Conservation (phyloP, 2,888 invertebrate genomes). For the Cryptophagus acutangulus region DNA sequence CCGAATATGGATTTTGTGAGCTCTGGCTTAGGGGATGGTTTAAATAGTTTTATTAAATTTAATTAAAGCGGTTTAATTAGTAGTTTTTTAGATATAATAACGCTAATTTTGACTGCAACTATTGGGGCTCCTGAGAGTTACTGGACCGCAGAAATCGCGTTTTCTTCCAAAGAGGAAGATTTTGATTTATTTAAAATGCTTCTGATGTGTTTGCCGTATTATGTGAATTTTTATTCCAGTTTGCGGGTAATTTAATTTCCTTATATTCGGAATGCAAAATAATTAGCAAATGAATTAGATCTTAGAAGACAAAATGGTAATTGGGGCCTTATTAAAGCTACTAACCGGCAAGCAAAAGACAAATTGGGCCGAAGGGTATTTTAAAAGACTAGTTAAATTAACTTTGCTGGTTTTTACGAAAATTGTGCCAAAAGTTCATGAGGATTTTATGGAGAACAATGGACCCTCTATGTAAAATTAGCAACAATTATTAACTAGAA, state of each 20-base stretch:
- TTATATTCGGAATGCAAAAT: neutral
- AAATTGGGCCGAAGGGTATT: constrained; percentile 22
- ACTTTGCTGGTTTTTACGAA: constrained; percentile 25
- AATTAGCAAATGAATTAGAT: constrained; percentile 14
- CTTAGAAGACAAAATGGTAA: constrained; percentile 24
- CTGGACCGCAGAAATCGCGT: constrained; percentile 11
- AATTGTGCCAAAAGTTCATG: constrained; percentile 25
- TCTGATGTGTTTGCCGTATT: constrained; percentile 19
- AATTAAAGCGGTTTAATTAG: too few species aligned
- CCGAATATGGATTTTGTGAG: constrained; percentile 27
- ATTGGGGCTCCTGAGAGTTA: constrained; percentile 16
- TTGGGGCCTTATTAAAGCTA: constrained; percentile 24
- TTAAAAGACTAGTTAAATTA: constrained; percentile 20
- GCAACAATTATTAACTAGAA: neutral
- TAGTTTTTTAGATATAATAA: neutral
- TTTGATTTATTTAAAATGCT: constrained; percentile 14
- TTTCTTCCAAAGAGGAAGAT: constrained; percentile 20
- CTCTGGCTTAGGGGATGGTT: constrained; percentile 33
- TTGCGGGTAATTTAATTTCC: constrained; percentile 14
- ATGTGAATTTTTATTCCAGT: constrained; percentile 15
- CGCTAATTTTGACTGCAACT: constrained; percentile 17
- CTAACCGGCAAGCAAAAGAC: constrained; percentile 18
- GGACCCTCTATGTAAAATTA: constrained; percentile 28
- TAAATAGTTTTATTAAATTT: neutral
- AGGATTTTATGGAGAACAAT: constrained; percentile 31